phyloP scores from a whole-genome alignment of 2,113 vertebrate species.

The Crotalus viridis region DNA sequence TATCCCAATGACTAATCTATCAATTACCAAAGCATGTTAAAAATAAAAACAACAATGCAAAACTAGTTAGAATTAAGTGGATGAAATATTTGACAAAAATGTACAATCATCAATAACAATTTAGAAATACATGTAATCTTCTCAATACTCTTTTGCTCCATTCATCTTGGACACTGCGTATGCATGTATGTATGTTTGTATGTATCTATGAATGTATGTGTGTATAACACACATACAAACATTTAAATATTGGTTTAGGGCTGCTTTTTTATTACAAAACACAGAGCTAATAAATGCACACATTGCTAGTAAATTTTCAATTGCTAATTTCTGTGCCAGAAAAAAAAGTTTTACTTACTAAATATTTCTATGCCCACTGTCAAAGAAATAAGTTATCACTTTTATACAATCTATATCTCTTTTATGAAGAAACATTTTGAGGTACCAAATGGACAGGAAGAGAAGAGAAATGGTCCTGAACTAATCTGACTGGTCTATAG shows the following conservation, averaged over 20 bases:
- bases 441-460: neutral
- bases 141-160: neutral
- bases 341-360: neutral
- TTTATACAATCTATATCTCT: neutral
- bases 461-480: neutral
- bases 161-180: neutral
- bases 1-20: neutral
- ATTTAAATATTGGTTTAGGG: neutral
- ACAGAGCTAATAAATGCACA: neutral
- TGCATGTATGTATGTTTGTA: neutral
- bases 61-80: neutral
- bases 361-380: neutral
- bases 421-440: neutral
- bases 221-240: neutral
- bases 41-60: neutral
- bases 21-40: slow-evolving; percentile 21
- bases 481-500: neutral
- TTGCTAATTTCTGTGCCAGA: neutral
- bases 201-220: no score
- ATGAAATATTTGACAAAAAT: neutral
- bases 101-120: neutral
- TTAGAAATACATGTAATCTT: neutral
- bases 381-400: neutral
- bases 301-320: neutral
- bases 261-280: neutral